These are phyloP conservation scores for Lagenorhynchus albirostris DNA, from an alignment of 2,113 vertebrate genomes.

Conservation along the genomic window DNA sequence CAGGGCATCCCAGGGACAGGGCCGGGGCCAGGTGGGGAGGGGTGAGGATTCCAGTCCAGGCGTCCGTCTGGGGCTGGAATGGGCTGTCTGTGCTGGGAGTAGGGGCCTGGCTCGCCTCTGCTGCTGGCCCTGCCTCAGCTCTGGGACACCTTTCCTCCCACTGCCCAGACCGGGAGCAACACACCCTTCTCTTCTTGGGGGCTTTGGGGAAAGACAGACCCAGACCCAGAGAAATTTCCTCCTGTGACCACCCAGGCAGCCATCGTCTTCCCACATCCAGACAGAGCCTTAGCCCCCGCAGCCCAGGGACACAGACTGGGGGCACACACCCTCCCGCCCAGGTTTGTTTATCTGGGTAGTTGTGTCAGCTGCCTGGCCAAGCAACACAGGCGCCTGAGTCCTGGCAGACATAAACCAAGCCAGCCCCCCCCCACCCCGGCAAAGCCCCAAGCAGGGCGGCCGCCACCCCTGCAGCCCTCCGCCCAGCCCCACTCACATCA, in stretches of 20 bases:
- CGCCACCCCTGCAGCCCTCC: neutral
- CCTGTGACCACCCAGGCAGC: neutral
- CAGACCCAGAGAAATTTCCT: neutral
- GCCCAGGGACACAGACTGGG: neutral
- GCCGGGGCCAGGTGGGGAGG: neutral
- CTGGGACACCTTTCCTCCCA: neutral
- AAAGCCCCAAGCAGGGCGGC: neutral
- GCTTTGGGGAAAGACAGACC: neutral
- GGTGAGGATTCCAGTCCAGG: neutral
- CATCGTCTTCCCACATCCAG: neutral
- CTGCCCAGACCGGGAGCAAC: neutral
- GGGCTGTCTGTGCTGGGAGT: neutral
- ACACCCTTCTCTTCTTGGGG: neutral
- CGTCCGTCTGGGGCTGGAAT: neutral
- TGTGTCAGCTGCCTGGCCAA: neutral
- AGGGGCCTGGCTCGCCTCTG: neutral
- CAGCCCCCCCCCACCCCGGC: neutral
- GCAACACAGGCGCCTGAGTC: neutral
- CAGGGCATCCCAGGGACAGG: neutral
- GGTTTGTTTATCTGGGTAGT: conserved; percentile 43
- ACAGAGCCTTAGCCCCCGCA: neutral
- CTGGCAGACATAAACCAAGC: conserved; percentile 34
- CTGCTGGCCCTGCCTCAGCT: neutral
- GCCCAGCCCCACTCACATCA: conserved; percentile 88
- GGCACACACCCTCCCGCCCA: neutral